Conservation (phyloP, 2,797 vertebrate species). For the Labeo calbasu region DNA sequence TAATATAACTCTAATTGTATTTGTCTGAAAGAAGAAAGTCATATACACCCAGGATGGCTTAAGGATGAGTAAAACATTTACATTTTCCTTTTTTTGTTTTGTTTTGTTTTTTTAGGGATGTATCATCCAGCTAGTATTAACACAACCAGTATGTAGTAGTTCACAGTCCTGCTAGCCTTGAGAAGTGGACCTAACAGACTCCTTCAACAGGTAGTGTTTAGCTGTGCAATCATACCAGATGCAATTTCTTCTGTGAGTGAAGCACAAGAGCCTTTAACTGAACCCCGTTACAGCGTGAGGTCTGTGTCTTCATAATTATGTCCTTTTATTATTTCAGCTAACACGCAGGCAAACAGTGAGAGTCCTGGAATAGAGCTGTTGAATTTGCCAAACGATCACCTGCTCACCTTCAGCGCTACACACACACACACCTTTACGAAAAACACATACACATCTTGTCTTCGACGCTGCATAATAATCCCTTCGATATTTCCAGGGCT, state of each 20-base stretch:
- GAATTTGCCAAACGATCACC: conserved; percentile 32
- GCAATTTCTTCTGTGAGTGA: conserved; percentile 12
- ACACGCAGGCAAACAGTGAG: conserved; percentile 14
- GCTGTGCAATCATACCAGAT: conserved; percentile 24
- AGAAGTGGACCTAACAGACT: neutral
- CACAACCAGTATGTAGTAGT: neutral
- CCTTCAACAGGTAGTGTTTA: conserved; percentile 29
- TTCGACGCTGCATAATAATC: conserved; percentile 30
- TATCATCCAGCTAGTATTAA: neutral
- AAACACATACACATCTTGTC: conserved; percentile 26
- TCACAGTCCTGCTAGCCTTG: conserved; percentile 14
- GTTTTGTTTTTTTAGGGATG: neutral
- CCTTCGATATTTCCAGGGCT: conserved; percentile 23
- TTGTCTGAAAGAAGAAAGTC: no score
- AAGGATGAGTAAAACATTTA: no score
- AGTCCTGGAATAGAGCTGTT: conserved; percentile 44
- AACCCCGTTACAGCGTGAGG: neutral
- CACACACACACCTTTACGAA: neutral
- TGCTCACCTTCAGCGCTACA: neutral
- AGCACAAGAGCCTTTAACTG: conserved; percentile 19
- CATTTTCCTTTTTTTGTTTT: neutral
- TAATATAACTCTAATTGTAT: no score
- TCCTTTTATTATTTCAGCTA: conserved; percentile 35
- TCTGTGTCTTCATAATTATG: conserved; percentile 42
- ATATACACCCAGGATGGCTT: no score